Evolutionary conservation across 2,888 invertebrate genomes (phyloP).

Genomic region (Cheilosia vulpina): DNA sequence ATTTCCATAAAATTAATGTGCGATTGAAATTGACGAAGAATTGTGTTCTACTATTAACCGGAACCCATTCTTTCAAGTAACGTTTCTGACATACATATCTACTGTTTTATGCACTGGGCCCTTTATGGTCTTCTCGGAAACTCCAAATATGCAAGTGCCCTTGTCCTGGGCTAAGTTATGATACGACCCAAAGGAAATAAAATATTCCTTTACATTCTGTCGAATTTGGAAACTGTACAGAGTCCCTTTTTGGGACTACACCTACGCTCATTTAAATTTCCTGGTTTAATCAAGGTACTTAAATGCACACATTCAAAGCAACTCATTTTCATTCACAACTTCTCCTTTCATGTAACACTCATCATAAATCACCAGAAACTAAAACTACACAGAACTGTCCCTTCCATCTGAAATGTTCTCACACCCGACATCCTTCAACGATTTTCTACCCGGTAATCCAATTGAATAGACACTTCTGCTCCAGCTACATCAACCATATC

Average conservation of each 20-base stretch:
- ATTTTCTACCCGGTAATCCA: conserved; percentile 33
- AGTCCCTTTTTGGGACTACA: background rate
- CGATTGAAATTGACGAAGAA: too few species aligned
- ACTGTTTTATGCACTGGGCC: too few species aligned
- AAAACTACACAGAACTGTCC: conserved; percentile 42
- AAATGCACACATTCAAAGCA: background rate
- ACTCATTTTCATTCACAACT: conserved; percentile 17
- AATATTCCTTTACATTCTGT: too few species aligned
- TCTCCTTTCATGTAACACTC: conserved; percentile 19
- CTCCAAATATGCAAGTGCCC: too few species aligned
- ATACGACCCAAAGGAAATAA: too few species aligned
- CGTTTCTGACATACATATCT: too few species aligned
- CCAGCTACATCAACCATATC: conserved; percentile 45
- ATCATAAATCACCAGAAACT: conserved; percentile 53
- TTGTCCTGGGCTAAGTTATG: too few species aligned
- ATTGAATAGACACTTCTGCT: conserved; percentile 43
- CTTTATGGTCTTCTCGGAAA: too few species aligned
- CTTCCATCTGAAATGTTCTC: conserved; percentile 39
- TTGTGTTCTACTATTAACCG: too few species aligned
- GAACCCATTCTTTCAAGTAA: too few species aligned
- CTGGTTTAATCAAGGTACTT: background rate
- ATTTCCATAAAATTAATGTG: too few species aligned
- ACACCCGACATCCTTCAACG: conserved; percentile 6
- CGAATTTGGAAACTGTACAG: too few species aligned
- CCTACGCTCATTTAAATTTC: background rate